phyloP scores from a whole-genome alignment of 2,113 vertebrate genomes.

The Tichodroma muraria region DNA sequence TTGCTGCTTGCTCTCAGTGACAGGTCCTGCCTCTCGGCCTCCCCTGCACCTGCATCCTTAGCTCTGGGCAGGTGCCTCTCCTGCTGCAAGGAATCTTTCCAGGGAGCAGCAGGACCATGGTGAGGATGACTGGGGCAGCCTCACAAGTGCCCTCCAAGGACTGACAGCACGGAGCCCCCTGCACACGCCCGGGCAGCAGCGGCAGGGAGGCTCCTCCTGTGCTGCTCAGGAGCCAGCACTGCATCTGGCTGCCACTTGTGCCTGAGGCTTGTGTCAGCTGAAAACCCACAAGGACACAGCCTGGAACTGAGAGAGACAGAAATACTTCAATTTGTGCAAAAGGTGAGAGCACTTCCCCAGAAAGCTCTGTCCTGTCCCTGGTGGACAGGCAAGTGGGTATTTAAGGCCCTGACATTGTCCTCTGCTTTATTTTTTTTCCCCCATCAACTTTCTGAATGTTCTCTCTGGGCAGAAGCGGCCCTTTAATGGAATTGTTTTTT shows the following conservation, averaged over 20 bases:
- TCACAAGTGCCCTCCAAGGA: no score
- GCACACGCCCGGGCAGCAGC: accelerated
- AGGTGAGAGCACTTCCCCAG: background rate
- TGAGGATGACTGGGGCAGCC: background rate
- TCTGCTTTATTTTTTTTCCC: background rate
- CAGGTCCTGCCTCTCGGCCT: background rate
- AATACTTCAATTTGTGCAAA: background rate
- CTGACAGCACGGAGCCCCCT: accelerated
- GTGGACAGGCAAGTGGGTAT: background rate
- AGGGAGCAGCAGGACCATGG: background rate
- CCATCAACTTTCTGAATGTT: background rate
- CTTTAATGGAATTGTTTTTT: constrained; percentile 56
- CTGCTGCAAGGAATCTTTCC: background rate
- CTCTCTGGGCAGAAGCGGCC: background rate
- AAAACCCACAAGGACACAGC: background rate
- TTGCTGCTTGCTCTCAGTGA: accelerated
- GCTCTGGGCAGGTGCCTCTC: background rate
- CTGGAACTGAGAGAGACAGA: background rate
- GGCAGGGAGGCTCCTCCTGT: background rate
- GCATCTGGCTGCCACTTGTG: background rate
- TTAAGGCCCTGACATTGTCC: background rate
- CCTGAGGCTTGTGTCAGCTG: background rate
- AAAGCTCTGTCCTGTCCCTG: background rate
- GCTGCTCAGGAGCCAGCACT: background rate
- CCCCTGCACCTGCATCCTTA: accelerated